Percentiles rank a stretch among this genome's conserved stretches.
phyloP scores from a whole-genome alignment of 2,888 invertebrate genomes.

The Scaeva pyrastri region DNA sequence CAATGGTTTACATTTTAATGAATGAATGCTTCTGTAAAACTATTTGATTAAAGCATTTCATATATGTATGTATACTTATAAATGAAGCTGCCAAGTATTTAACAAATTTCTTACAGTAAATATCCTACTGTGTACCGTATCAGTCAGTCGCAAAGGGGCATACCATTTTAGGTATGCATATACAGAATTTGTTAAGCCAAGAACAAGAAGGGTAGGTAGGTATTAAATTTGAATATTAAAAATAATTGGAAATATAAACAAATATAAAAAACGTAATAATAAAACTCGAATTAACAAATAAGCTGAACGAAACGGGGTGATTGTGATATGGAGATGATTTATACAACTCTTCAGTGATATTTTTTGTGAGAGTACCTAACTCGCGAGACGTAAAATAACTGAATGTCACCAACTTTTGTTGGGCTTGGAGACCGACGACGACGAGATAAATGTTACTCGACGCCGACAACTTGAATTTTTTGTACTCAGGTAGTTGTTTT shows the following conservation, averaged over 20 bases:
- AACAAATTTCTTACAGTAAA: background rate
- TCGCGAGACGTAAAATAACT: constrained; percentile 21
- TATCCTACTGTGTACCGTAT: background rate
- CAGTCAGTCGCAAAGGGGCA: constrained; percentile 19
- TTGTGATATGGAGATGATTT: constrained; percentile 12
- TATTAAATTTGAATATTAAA: constrained; percentile 14
- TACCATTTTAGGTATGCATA: constrained; percentile 11
- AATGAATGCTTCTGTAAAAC: too few relatives aligned
- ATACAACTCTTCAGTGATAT: constrained; percentile 16
- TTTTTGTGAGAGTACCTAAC: constrained; percentile 21
- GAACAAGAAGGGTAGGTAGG: background rate
- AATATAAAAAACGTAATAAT: background rate
- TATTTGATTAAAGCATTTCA: too few relatives aligned
- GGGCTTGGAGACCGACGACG: constrained; percentile 9
- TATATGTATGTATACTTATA: too few relatives aligned
- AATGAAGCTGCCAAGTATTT: too few relatives aligned
- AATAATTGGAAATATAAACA: background rate
- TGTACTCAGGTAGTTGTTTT: background rate
- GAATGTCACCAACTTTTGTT: constrained; percentile 35
- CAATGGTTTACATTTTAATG: too few relatives aligned
- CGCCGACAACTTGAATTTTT: constrained; percentile 22
- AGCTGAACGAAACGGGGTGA: constrained; percentile 51
- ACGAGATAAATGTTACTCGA: constrained; percentile 8
- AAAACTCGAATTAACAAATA: constrained; percentile 14
- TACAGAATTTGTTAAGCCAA: background rate